phyloP scores from a whole-genome alignment of 2,888 invertebrate genomes.

The Lampropteryx suffumata region DNA sequence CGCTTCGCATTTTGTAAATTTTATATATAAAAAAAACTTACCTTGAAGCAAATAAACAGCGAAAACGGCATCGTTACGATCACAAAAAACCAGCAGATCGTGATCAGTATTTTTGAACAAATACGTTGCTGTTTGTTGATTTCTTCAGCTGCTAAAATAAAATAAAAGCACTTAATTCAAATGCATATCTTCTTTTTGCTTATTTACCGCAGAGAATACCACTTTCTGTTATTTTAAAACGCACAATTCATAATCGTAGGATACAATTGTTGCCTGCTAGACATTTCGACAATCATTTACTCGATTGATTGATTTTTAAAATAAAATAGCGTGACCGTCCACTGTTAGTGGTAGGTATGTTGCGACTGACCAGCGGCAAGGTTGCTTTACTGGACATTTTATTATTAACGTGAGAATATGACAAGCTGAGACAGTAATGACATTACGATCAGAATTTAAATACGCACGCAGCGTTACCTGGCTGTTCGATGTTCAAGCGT shows the following conservation, averaged over 20 bases:
- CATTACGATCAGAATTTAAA: conserved; percentile 4
- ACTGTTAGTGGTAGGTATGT: conserved; percentile 18
- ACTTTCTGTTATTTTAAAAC: neutral
- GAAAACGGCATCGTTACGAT: conserved; percentile 95
- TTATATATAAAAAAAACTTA: conserved; percentile 68
- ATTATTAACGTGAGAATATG: conserved; percentile 62
- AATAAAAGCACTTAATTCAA: neutral
- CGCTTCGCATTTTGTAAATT: too few species aligned
- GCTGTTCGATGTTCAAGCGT: conserved; percentile 6
- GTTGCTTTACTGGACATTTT: conserved; percentile 40
- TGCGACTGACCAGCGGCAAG: conserved; percentile 32
- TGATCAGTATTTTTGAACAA: conserved; percentile 92
- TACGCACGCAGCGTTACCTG: too few species aligned
- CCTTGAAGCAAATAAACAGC: conserved; percentile 96
- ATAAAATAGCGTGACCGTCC: conserved; percentile 21
- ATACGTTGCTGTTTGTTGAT: conserved; percentile 85
- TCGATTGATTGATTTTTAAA: conserved; percentile 8
- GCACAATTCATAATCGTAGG: conserved; percentile 51
- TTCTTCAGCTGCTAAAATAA: conserved; percentile 81
- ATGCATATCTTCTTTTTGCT: neutral
- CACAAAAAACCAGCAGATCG: conserved; percentile 92
- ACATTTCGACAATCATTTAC: conserved; percentile 65
- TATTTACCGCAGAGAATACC: neutral
- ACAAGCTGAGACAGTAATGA: conserved; percentile 10
- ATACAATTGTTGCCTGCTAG: conserved; percentile 67